Evolutionary conservation across 2,888 invertebrate species (phyloP), one percentile per base, ranked within the genome.

Genomic region (Andricus curvator): DNA sequence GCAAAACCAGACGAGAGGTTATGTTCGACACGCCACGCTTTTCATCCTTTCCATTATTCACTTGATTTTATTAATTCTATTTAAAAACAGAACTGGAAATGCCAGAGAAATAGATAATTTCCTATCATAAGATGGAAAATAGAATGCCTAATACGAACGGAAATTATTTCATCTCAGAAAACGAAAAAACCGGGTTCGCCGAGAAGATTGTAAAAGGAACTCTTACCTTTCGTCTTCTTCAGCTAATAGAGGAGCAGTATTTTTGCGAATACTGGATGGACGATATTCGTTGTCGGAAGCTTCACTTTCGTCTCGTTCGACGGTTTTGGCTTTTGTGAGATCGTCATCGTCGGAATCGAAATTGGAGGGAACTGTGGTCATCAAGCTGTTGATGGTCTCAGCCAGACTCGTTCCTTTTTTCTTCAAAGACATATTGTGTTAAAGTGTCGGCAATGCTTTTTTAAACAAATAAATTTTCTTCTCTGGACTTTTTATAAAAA

Each of bases 231-330:
- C 94, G 91, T 96, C 97, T 25, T 95, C 92, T 84, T 96, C 95
- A 82, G 95, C 96, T 44, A 97, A 90, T 76, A 96, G 93, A 90
- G 95, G 94, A 2, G 95, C 93, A 90, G 96, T 96, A 87, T 94
- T 93, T 89, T 94, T 96, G n/a, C 96, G 94, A 88, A 96, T 95
- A 85, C 95, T 95, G n/a, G 95, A 94, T 44, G 93, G 90, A 4
- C 92, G 92, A 80, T 94, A 93, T 20, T 94, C 94, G 84, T 94
- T 94, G 79, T 94, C 93, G 11, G 93, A 94, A 44, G 94, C 89
- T 33, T 92, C 94, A 41, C 93, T 93, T 33, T 93, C 93, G 6
- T 94, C 93, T 20, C 22, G 77, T 77, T 91, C 92, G 79, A 94
- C 93, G 82, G 48, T 48, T 48, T 48, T 48, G 48, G 15, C 48